Conservation (phyloP, 1,140 invertebrate genomes). For the Mesaphorura yosii region DNA sequence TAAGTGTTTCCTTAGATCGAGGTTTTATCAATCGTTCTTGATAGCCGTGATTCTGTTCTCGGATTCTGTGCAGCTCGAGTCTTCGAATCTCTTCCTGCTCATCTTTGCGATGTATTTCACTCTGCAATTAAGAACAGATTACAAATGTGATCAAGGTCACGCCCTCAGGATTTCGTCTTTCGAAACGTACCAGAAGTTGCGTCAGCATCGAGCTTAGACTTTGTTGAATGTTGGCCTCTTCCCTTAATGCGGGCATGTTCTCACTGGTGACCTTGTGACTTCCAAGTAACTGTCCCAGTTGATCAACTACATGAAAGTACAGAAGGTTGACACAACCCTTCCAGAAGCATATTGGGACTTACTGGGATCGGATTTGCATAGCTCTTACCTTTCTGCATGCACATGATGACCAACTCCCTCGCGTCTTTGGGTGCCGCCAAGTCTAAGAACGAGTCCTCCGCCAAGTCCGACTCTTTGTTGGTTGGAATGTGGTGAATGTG, state of each 20-base stretch:
- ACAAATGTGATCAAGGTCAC: too few species aligned
- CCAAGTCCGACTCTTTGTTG: conserved; percentile 49
- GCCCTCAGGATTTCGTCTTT: too few species aligned
- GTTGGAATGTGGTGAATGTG: conserved; percentile 59
- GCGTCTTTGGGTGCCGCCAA: conserved; percentile 46
- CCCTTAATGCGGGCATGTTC: conserved; percentile 11
- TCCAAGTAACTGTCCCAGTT: conserved; percentile 15
- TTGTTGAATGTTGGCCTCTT: conserved; percentile 29
- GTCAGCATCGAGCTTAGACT: conserved; percentile 30
- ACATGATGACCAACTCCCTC: conserved; percentile 54
- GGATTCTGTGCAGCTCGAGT: conserved; percentile 23
- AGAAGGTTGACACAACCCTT: background rate
- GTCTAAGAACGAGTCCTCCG: too few species aligned
- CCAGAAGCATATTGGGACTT: background rate
- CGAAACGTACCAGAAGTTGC: conserved; percentile 27
- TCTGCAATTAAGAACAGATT: too few species aligned
- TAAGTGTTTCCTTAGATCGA: conserved; percentile 9
- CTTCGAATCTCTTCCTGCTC: conserved; percentile 26
- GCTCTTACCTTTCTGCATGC: conserved; percentile 57
- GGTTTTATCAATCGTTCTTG: conserved; percentile 23
- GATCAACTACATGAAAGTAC: conserved; percentile 25
- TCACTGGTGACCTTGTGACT: conserved; percentile 22
- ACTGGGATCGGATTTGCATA: too few species aligned
- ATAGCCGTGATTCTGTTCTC: conserved; percentile 33
- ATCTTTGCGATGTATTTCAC: conserved; percentile 27